Percentiles rank a stretch among this genome's conserved stretches.
Evolutionary conservation across 2,888 invertebrate species (phyloP).

Genomic region (Gastracanthus pulcherrimus): DNA sequence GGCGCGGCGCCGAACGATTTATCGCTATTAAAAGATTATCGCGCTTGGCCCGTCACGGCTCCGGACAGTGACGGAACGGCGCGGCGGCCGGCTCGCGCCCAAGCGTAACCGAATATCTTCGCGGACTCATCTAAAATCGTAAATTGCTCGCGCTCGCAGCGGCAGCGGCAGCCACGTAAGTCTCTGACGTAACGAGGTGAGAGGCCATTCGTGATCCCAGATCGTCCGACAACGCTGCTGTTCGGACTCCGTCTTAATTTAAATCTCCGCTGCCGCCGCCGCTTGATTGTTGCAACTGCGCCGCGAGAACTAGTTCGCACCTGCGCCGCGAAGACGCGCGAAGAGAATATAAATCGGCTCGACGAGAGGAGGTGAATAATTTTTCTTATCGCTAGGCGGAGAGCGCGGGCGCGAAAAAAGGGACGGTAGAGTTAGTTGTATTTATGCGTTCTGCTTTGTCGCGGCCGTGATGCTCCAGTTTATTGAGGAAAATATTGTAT

Average conservation of each 20-base stretch:
- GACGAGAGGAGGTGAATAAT: conserved; percentile 25
- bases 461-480: not conserved
- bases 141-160: conserved; percentile 42
- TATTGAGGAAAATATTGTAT: not conserved
- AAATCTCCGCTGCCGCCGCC: conserved; percentile 16
- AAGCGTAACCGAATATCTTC: conserved; percentile 52
- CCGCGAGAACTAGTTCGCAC: not conserved
- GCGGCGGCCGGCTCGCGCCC: not conserved
- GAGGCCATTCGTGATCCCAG: conserved; percentile 56
- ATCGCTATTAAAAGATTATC: conserved; percentile 58
- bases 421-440: not conserved
- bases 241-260: conserved; percentile 54
- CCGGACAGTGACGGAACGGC: conserved; percentile 56
- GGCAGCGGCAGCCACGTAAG: conserved; percentile 39
- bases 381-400: conserved; percentile 32
- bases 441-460: not conserved
- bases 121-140: conserved; percentile 56
- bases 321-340: not conserved
- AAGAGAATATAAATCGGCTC: conserved; percentile 25
- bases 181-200: conserved; percentile 57
- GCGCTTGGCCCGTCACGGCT: conserved; percentile 24
- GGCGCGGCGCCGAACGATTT: conserved; percentile 40
- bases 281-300: conserved; percentile 24
- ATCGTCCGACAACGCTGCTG: conserved; percentile 40
- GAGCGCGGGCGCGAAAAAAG: not conserved